Evolutionary conservation across 2,888 invertebrate species (phyloP), one percentile per base, ranked within the genome.

Genomic region (Caenorhabditis becei): DNA sequence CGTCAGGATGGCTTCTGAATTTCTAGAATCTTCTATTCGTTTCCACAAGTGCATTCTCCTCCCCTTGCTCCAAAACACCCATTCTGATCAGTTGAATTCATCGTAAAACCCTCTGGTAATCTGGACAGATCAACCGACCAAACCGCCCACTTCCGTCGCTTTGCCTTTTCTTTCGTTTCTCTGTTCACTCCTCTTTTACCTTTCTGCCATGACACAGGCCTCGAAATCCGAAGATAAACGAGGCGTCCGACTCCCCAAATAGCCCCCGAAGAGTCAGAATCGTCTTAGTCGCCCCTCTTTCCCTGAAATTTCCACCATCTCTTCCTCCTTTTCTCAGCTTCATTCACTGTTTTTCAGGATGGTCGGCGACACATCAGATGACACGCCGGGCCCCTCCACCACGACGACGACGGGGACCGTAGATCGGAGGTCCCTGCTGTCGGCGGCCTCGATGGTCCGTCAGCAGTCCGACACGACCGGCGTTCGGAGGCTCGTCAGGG

Each of bases 401-500:
- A 66, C 59, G 8, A 44, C 54, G 10, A 58, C 72, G n/a, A 63
- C 72, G 7, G 72, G 56, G 20, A 63, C 37, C 23, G 47, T 67
- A 20, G 71, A 83, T 51, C 65, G 78, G 14, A 62, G 84, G 32
- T 63, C 77, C 7, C 67, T 82, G n/a, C 61, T 85, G 41, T 77
- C 83, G 37, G 85, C 83, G 11, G 77, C 83, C 23, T 82, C 82
- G 47, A 86, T 86, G 88, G 88, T 89, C 28, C 85, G 89, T 11
- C 89, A 89, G 63, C 87, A 87, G 71, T 82, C 82, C n/a, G 85
- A 85, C 62, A 85, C 85, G 41, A 85, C 86, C 16, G 83, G 84
- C 20, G 81, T 81, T 7, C 74, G 86, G 37, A 77, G 86, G 24
- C 70, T 86, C 14, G 79, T 79, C 8, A 69, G 86, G n/a, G 62